Evolutionary conservation across 1,140 invertebrate species (phyloP).

Genomic region (Odontomachus brunneus): DNA sequence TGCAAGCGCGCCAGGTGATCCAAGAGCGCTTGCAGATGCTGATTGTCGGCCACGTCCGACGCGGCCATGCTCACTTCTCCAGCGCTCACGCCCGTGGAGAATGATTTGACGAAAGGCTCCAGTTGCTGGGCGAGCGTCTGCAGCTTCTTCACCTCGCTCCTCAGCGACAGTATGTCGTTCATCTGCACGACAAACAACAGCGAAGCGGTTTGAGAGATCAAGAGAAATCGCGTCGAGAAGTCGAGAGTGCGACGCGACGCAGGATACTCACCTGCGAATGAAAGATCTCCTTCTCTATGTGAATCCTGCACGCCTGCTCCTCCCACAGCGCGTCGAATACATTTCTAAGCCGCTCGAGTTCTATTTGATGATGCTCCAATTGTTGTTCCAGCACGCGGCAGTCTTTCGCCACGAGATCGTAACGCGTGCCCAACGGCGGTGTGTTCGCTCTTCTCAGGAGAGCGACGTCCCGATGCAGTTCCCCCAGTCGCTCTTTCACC

Average conservation of each 20-base stretch:
- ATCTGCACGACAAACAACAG: slow-evolving; percentile 86
- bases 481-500: slow-evolving; percentile 88
- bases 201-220: too few relatives aligned
- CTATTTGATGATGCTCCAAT: slow-evolving; percentile 88
- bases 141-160: slow-evolving; percentile 89
- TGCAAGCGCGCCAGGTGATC: slow-evolving; percentile 86
- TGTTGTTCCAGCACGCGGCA: slow-evolving; percentile 88
- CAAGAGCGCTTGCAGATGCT: slow-evolving; percentile 86
- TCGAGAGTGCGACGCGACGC: not conserved
- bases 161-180: slow-evolving; percentile 88
- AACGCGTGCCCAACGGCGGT: slow-evolving; percentile 86
- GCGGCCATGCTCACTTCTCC: slow-evolving; percentile 80
- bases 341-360: slow-evolving; percentile 87
- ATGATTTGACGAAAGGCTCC: slow-evolving; percentile 88
- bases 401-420: slow-evolving; percentile 87
- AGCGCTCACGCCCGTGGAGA: slow-evolving; percentile 83
- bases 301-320: slow-evolving; percentile 89
- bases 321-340: slow-evolving; percentile 89
- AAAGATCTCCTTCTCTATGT: slow-evolving; percentile 90
- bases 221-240: too few relatives aligned
- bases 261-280: slow-evolving; percentile 85
- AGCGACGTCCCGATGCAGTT: slow-evolving; percentile 88
- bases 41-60: slow-evolving; percentile 80
- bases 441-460: slow-evolving; percentile 86
- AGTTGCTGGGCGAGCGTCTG: slow-evolving; percentile 88